Conservation (phyloP, 1,140 invertebrate genomes). For the Teleopsis dalmanni region DNA sequence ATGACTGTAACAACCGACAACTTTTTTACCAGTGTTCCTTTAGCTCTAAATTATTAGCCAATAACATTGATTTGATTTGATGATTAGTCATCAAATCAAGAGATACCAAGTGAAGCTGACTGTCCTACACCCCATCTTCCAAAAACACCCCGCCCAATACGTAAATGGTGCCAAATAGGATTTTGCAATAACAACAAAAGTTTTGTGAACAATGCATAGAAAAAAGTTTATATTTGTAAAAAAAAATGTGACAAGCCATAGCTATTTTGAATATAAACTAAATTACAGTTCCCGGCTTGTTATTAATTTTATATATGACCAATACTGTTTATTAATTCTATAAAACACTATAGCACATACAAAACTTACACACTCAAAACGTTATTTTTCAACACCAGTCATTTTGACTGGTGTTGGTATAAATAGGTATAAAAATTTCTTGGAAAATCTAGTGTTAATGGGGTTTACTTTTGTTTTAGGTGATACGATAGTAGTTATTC, state of each 20-base stretch:
- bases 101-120: too few species aligned
- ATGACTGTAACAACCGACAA: not conserved
- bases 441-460: not conserved
- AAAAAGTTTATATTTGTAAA: too few species aligned
- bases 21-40: too few species aligned
- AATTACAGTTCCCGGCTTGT: not conserved
- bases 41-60: too few species aligned
- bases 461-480: conserved; percentile 20
- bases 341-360: not conserved
- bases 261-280: not conserved
- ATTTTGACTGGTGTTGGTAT: too few species aligned
- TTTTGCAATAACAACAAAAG: too few species aligned
- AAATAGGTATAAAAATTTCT: not conserved
- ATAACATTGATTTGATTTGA: too few species aligned
- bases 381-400: not conserved
- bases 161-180: too few species aligned
- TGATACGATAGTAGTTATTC: conserved; percentile 19
- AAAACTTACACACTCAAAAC: not conserved
- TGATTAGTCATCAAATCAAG: too few species aligned
- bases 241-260: not conserved
- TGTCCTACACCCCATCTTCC: too few species aligned
- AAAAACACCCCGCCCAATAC: too few species aligned
- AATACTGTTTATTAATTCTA: not conserved
- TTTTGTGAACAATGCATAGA: too few species aligned
- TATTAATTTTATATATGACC: not conserved